Conservation (phyloP, 1,140 invertebrate genomes). For the Neodiprion virginianus region DNA sequence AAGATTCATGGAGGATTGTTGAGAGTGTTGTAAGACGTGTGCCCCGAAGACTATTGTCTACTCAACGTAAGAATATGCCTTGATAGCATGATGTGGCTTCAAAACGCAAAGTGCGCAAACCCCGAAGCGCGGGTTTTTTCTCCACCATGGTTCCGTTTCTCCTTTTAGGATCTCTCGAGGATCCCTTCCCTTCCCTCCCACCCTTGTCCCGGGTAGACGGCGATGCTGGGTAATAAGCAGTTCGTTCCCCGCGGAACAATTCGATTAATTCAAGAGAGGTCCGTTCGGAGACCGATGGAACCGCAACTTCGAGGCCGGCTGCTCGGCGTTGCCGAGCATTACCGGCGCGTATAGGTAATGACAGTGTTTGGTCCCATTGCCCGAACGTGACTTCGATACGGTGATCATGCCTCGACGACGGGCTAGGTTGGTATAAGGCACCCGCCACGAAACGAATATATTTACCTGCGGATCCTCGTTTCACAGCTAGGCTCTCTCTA, state of each 20-base stretch:
- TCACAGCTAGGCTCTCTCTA: no score
- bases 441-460: not conserved
- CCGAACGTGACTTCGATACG: constrained; percentile 46
- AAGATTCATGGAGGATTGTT: no score
- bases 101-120: constrained; percentile 23
- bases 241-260: constrained; percentile 49
- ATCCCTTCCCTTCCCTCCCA: not conserved
- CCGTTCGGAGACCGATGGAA: not conserved
- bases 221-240: constrained; percentile 48
- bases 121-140: constrained; percentile 14
- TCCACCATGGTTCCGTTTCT: constrained; percentile 11
- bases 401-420: constrained; percentile 22
- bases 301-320: constrained; percentile 33
- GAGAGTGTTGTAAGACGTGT: no score
- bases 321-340: constrained; percentile 40
- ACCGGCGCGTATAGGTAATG: constrained; percentile 47
- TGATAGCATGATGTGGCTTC: not conserved
- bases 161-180: no score
- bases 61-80: not conserved
- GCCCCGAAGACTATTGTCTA: not conserved
- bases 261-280: constrained; percentile 48
- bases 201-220: not conserved
- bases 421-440: not conserved
- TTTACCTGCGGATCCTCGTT: no score
- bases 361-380: constrained; percentile 55